Conservation (phyloP, 2,888 invertebrate genomes). For the Cephus pulcher region DNA sequence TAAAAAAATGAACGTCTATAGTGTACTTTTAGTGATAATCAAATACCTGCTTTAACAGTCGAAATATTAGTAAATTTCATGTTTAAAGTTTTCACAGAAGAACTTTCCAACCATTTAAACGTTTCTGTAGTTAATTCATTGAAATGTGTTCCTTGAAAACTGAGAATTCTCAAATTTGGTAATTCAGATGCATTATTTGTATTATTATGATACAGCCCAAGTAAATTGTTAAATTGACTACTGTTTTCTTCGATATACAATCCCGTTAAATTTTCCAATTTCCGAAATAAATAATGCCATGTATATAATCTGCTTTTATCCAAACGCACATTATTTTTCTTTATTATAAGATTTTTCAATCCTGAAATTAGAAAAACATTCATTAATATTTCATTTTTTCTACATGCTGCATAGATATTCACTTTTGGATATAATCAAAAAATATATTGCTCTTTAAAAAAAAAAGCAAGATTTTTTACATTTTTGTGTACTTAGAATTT, state of each 20-base stretch:
- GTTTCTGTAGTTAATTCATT: background rate
- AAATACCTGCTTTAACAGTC: background rate
- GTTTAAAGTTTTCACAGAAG: background rate
- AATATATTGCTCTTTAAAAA: background rate
- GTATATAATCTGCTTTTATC: too few relatives aligned
- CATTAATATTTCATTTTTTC: background rate
- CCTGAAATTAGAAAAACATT: background rate
- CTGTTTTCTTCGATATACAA: background rate
- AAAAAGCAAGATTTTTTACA: background rate
- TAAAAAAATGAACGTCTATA: background rate
- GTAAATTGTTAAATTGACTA: background rate
- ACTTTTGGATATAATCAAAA: background rate
- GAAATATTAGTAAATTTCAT: slow-evolving; percentile 3
- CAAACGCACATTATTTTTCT: background rate
- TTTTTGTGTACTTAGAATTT: background rate
- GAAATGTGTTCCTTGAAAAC: background rate
- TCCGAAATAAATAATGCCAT: background rate
- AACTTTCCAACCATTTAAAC: slow-evolving; percentile 6
- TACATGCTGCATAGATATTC: background rate
- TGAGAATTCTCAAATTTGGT: background rate
- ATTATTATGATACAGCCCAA: background rate
- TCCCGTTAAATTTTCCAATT: background rate
- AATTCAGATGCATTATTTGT: background rate
- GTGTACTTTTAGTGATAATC: too few relatives aligned
- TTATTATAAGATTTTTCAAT: background rate